A percentile compares a stretch with the other conserved stretches of the same genome.
phyloP scores from a whole-genome alignment of 2,888 invertebrate genomes.

The Latrodectus hesperus region DNA sequence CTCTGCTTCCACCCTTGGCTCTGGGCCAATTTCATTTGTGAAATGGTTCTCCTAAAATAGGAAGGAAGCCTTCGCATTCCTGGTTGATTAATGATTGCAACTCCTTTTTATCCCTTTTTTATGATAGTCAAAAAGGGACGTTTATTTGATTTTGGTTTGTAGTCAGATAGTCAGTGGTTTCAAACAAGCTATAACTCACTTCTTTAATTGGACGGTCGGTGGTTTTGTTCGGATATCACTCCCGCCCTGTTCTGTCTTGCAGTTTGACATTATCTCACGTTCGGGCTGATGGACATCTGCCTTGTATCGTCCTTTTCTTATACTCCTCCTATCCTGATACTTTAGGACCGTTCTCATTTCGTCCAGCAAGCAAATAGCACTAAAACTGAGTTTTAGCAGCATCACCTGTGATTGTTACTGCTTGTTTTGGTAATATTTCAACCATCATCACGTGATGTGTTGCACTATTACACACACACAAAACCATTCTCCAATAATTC shows the following conservation, averaged over 20 bases:
- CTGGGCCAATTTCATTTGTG: slow-evolving; percentile 64
- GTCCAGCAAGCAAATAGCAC: too few relatives aligned
- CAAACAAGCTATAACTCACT: slow-evolving; percentile 17
- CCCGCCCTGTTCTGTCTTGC: slow-evolving; percentile 21
- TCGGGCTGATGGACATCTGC: neutral
- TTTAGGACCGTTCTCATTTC: too few relatives aligned
- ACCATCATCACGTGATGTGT: too few relatives aligned
- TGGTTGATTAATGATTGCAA: slow-evolving; percentile 49
- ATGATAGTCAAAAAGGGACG: slow-evolving; percentile 32
- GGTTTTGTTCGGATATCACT: slow-evolving; percentile 12
- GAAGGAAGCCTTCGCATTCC: slow-evolving; percentile 42
- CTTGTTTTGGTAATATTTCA: too few relatives aligned
- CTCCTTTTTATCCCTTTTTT: slow-evolving; percentile 38
- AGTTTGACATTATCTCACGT: neutral
- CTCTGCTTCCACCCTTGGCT: slow-evolving; percentile 50
- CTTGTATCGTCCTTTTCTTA: neutral
- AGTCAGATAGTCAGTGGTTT: slow-evolving; percentile 14
- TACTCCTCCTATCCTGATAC: too few relatives aligned
- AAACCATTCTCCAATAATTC: too few relatives aligned
- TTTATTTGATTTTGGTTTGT: slow-evolving; percentile 54
- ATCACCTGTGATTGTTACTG: too few relatives aligned
- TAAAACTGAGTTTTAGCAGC: too few relatives aligned
- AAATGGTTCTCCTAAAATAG: slow-evolving; percentile 64
- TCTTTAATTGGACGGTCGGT: slow-evolving; percentile 49
- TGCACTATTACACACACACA: too few relatives aligned